Evolutionary conservation across 2,797 vertebrate species (phyloP).

Genomic region (Chanos chanos): DNA sequence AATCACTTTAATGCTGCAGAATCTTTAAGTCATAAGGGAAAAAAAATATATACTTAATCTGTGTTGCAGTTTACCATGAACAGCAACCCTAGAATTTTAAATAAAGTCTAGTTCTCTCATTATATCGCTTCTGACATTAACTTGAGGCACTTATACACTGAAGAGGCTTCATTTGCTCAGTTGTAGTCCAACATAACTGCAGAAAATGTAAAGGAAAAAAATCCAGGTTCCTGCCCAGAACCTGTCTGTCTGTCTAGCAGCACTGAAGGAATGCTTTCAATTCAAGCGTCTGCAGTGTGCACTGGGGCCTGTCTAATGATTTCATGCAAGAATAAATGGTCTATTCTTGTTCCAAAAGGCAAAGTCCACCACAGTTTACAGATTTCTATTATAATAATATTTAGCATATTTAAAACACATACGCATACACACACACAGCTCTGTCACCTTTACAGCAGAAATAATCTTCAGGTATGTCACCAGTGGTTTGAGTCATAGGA

Average conservation of each 20-base stretch:
- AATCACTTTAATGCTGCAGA: constrained; percentile 57
- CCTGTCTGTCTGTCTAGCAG: constrained; percentile 34
- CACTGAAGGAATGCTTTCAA: constrained; percentile 28
- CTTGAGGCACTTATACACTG: constrained; percentile 68
- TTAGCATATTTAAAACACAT: constrained; percentile 2
- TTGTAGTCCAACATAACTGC: constrained; percentile 28
- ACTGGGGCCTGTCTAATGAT: constrained; percentile 23
- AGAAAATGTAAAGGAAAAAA: constrained; percentile 18
- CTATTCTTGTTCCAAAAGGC: constrained; percentile 24
- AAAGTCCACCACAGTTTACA: constrained; percentile 32
- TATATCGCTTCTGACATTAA: constrained; percentile 47
- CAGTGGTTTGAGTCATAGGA: constrained; percentile 31
- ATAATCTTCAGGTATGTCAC: constrained; percentile 28
- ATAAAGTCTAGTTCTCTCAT: constrained; percentile 51
- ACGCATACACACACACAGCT: constrained; percentile 11
- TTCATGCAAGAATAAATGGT: constrained; percentile 26
- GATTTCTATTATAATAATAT: constrained; percentile 18
- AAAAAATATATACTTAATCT: constrained; percentile 58
- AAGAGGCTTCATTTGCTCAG: constrained; percentile 47
- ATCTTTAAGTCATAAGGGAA: constrained; percentile 52
- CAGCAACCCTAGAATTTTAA: constrained; percentile 56
- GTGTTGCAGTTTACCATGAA: constrained; percentile 49
- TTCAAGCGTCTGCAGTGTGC: constrained; percentile 10
- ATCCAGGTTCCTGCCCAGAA: constrained; percentile 32
- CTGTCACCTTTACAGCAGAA: constrained; percentile 50